Base-by-base conservation (phyloP, 2,888 invertebrate species). In the Ophioninae sp. region DNA sequence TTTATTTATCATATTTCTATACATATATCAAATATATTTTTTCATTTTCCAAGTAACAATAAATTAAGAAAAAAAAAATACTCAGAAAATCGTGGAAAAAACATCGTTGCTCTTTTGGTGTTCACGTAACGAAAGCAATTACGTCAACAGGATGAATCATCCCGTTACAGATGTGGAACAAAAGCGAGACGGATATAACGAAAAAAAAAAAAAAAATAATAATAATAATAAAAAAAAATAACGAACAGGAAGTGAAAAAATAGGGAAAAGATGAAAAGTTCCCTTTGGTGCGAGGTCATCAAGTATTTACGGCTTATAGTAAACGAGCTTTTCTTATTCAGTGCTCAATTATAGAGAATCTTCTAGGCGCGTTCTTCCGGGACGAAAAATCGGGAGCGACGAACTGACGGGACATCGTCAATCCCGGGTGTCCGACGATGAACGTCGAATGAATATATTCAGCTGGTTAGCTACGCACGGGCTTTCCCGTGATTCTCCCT, bases 181-280 rank as follows among this genome's bases (percentile, higher is more conserved):
- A 65, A 23, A 41, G 39, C 56, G 44, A 59, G 50, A n/a, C 44
- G 75, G 57, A 7, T 70, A 81, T 65, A 72, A 75, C 30, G 30
- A 30, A 30, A 30, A 30, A 30, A 30, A 30, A 30, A 30, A 30
- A 30, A 30, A 3, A 30, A 30, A 30, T 2, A 30, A 2, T 1
- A 30, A 30, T n/a, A n/a, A n/a, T n/a, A n/a, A n/a, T n/a, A n/a
- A n/a, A n/a, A 30, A 30, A 30, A 30, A 30, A 2, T 1, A 30
- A 30, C 30, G 30, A 30, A 30, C 30, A 30, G 30, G 30, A 30
- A 30, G 30, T 30, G 79, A 84, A 79, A 83, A 84, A 85, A 84
- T 83, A 72, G 44, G 44, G 13, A 3, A 10, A 10, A 21, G 65
- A 67, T 41, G 39, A 17, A 23, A 7, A 21, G 44, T 41, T 6